A percentile compares a stretch with the other conserved stretches of the same genome.
Evolutionary conservation across 2,113 vertebrate species (phyloP).

Genomic region (Ceyx cyanopectus): DNA sequence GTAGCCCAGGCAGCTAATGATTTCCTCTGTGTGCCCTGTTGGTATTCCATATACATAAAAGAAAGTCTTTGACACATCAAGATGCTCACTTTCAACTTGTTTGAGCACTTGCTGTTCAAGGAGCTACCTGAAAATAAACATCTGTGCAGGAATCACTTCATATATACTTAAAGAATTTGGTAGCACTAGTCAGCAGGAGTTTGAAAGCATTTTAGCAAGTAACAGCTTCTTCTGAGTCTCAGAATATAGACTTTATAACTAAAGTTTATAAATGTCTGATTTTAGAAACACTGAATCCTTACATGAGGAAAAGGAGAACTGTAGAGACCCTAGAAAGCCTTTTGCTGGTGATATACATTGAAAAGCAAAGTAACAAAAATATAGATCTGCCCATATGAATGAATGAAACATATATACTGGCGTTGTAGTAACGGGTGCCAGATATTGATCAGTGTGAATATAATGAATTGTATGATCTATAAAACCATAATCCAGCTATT

Average conservation of each 20-base stretch:
- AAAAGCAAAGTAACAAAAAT: constrained; percentile 72
- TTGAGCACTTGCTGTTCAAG: constrained; percentile 19
- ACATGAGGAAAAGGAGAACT: constrained; percentile 5
- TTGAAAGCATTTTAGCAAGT: constrained; percentile 28
- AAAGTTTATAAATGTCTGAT: constrained; percentile 19
- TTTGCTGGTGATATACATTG: constrained; percentile 44
- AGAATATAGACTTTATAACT: background rate
- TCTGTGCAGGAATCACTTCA: background rate
- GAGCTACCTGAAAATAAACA: constrained; percentile 11
- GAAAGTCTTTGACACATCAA: constrained; percentile 32
- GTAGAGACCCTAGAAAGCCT: constrained; percentile 21
- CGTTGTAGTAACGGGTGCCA: constrained; percentile 74
- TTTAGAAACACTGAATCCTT: constrained; percentile 22
- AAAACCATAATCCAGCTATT: constrained; percentile 80
- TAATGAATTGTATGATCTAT: constrained; percentile 83
- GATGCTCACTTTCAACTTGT: constrained; percentile 28
- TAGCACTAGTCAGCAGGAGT: constrained; percentile 8
- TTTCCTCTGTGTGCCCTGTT: constrained; percentile 13
- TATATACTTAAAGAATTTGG: constrained; percentile 34
- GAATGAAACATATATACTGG: constrained; percentile 75
- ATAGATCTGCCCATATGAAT: constrained; percentile 72
- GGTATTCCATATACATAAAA: constrained; percentile 28
- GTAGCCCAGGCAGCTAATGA: background rate
- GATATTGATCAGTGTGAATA: constrained; percentile 79
- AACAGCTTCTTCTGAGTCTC: constrained; percentile 26